Conservation (phyloP, 2,113 vertebrate genomes). For the Mesembrinibis cayennensis region DNA sequence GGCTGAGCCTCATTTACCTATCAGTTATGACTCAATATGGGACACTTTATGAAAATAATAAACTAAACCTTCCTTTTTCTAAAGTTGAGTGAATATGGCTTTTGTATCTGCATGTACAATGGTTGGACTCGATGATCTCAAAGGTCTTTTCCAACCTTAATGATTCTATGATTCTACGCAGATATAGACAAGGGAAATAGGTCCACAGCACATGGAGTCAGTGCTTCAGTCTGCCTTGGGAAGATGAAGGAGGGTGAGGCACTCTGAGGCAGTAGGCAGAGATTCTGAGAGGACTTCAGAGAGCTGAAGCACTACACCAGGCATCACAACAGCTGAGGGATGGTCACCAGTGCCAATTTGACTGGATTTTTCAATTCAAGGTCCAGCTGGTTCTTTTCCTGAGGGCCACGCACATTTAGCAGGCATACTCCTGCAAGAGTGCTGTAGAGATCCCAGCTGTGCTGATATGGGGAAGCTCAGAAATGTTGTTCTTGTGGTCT, state of each 20-base stretch:
- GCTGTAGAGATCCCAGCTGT: neutral
- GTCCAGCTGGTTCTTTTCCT: neutral
- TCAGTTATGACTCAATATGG: neutral
- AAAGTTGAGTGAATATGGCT: neutral
- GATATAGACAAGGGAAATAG: neutral
- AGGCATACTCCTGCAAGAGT: accelerated
- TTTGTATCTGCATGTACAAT: neutral
- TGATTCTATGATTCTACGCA: neutral
- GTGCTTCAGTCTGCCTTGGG: neutral
- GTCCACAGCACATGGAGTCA: neutral
- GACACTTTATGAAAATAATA: neutral
- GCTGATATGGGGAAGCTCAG: neutral
- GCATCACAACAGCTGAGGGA: neutral
- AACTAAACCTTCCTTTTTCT: neutral
- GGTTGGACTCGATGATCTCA: no score
- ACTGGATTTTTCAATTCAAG: neutral
- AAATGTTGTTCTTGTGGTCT: accelerated
- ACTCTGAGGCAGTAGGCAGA: neutral
- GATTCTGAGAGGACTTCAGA: neutral
- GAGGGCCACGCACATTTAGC: accelerated
- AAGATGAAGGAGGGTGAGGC: neutral
- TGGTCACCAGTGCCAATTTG: neutral
- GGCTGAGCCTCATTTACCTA: neutral
- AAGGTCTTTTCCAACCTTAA: no score
- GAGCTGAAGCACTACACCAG: neutral